Evolutionary conservation across 2,797 vertebrate species (phyloP).

Genomic region (Propithecus deckenii): DNA sequence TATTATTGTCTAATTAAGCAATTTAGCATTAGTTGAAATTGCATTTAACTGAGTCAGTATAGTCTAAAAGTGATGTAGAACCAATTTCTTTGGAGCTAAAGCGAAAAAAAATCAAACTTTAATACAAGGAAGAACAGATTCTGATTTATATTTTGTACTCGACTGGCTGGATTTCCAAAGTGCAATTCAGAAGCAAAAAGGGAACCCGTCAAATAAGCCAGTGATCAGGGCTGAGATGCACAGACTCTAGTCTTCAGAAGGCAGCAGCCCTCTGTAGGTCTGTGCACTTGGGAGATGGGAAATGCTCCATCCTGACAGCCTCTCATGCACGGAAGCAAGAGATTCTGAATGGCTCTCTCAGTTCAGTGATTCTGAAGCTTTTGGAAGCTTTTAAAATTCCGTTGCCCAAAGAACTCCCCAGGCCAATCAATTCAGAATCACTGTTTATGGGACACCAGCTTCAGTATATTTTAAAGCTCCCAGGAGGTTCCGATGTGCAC

Average conservation of each 20-base stretch:
- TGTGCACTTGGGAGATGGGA: not conserved
- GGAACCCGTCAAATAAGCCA: not conserved
- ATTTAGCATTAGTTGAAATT: constrained; percentile 74
- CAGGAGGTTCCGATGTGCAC: not conserved
- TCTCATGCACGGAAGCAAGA: not conserved
- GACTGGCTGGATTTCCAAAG: not conserved
- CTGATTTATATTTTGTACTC: constrained; percentile 33
- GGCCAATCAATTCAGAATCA: not conserved
- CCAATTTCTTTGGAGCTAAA: constrained; percentile 39
- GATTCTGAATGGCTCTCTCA: not conserved
- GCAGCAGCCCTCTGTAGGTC: too few species aligned
- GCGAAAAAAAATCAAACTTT: constrained; percentile 56
- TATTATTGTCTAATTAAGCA: constrained; percentile 80
- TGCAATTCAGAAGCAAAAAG: not conserved
- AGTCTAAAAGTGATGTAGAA: constrained; percentile 64
- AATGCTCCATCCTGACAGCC: not conserved
- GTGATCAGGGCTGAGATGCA: too few species aligned
- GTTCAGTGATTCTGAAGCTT: not conserved
- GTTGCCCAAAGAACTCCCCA: not conserved
- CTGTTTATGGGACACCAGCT: not conserved
- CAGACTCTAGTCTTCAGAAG: not conserved
- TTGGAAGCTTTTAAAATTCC: not conserved
- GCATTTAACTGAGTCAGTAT: constrained; percentile 70
- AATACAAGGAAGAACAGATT: constrained; percentile 11
- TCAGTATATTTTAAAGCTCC: not conserved